Conservation (phyloP, 2,888 invertebrate genomes). For the Unio pictorum region DNA sequence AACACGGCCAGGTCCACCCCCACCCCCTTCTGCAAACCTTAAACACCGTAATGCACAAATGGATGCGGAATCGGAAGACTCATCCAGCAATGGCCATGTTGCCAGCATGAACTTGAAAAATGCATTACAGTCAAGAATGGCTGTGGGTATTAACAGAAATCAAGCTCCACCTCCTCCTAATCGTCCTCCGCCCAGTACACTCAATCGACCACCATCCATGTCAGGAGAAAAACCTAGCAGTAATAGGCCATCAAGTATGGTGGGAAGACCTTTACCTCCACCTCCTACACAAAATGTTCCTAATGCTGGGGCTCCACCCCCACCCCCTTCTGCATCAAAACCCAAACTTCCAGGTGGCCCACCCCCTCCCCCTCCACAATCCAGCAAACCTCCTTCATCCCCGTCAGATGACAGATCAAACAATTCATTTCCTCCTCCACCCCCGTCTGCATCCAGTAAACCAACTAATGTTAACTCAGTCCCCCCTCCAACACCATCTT, state of each 20-base stretch:
- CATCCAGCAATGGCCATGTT: neutral
- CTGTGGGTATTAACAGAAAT: slow-evolving; percentile 21
- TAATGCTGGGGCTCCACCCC: slow-evolving; percentile 14
- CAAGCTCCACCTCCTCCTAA: slow-evolving; percentile 36
- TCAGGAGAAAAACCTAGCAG: slow-evolving; percentile 11
- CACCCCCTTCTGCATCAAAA: slow-evolving; percentile 29
- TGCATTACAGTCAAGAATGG: no score
- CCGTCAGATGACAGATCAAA: slow-evolving; percentile 8
- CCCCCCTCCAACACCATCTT: slow-evolving; percentile 16
- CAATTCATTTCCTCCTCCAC: slow-evolving; percentile 21
- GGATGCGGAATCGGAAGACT: slow-evolving; percentile 7
- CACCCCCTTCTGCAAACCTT: slow-evolving; percentile 38
- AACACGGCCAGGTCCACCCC: slow-evolving; percentile 40
- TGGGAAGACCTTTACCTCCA: slow-evolving; percentile 29
- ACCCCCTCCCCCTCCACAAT: slow-evolving; percentile 44
- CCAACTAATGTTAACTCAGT: slow-evolving; percentile 10
- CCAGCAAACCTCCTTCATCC: slow-evolving; percentile 24
- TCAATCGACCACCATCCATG: slow-evolving; percentile 8
- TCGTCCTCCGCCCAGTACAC: slow-evolving; percentile 31
- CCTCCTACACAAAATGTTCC: slow-evolving; percentile 20
- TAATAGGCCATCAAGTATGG: slow-evolving; percentile 26
- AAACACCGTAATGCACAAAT: slow-evolving; percentile 15
- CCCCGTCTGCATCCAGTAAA: slow-evolving; percentile 31
- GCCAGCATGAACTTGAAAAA: no score
- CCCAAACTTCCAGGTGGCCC: slow-evolving; percentile 47